Base-by-base conservation (phyloP, 2,888 invertebrate species). In the Drosophila pullipes region DNA sequence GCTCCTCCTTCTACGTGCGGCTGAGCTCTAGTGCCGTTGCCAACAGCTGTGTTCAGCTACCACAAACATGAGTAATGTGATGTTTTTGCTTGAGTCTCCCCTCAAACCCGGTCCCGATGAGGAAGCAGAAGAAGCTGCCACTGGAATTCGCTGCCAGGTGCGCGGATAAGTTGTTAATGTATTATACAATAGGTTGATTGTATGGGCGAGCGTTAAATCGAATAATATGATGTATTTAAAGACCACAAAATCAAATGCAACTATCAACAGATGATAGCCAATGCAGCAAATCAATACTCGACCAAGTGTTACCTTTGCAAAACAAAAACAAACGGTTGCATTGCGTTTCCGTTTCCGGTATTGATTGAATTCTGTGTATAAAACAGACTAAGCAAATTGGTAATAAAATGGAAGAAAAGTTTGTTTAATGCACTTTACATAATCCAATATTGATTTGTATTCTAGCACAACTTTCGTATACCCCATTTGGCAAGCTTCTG, bases 51-150 rank as follows among this genome's bases (percentile, higher is more conserved):
- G 83, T 66, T 76, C 62, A 76, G 83, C 85, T 79, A 75, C 85
- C 90, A 68, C 85, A 87, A 84, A 85, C 85, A 85, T 85, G 85
- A 85, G 85, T 85, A 90, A 85, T 85, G 85, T 75, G 88, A 73
- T 90, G 79, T 78, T 81, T 74, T 67, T 35, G 71, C 70, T 57
- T 72, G 50, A 70, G 67, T 76, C 69, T 76, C 44, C 25, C 52
- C 35, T 18, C 41, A 11, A 25, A 9, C 18, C 16, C 65, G 1
- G 7, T 18, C 2, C 4, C 13, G 28, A 13, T 11, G 22, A 3
- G 28, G 55, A 55, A 37, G 55, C n/a, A 11, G 22, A 13, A 44
- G 58, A 57, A 22, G 37, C 28, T 65, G 70, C 60, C 61, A 59
- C 65, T 65, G 65, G 74, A 57, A 55, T 66, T 49, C 54, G 33